Evolutionary conservation across 2,888 invertebrate genomes (phyloP), one percentile per base, ranked within the genome.

Genomic region (Coelopa pilipes): DNA sequence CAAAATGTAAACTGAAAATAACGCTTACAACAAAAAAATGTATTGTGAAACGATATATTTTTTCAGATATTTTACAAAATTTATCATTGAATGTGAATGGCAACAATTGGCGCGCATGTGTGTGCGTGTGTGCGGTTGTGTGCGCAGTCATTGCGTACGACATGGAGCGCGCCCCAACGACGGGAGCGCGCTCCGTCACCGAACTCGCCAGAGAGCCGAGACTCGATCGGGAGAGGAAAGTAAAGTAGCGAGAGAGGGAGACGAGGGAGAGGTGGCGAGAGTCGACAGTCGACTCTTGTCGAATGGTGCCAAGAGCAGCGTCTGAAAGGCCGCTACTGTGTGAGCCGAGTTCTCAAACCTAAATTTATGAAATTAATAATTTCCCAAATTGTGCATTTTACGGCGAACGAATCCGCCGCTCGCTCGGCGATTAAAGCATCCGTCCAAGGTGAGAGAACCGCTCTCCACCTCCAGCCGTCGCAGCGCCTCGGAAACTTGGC

Each of bases 21-120:
- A 46, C 34, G 19, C 53, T 53, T n/a, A 70, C 50, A 70, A 70
- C 10, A 59, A 70, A 59, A 47, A 34, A 70, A 70, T 60, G 13
- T 34, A 62, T 74, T 74, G 74, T 73, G 73, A 63, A 69, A 69
- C 66, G 53, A 55, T 68, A 19, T 49, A 46, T 66, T 72, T 72
- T 24, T 65, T 70, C 34, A 34, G 47, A 55, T 59, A 53, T 69
- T 74, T 74, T 70, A 47, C 47, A 74, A 70, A 74, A 70, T 65
- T 66, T 60, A 68, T 71, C 71, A 74, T 74, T 74, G 71, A 74
- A 62, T 71, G 74, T 71, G 74, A 74, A 67, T 74, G 71, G 71
- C 71, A 71, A 62, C 47, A 66, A 17, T 70, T 60, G 13, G 67
- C 17, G 47, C 24, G 65, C 12, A 65, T 13, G 46, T 57, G 69